Evolutionary conservation across 2,113 vertebrate species (phyloP).

Genomic region (Calyptomena viridis): DNA sequence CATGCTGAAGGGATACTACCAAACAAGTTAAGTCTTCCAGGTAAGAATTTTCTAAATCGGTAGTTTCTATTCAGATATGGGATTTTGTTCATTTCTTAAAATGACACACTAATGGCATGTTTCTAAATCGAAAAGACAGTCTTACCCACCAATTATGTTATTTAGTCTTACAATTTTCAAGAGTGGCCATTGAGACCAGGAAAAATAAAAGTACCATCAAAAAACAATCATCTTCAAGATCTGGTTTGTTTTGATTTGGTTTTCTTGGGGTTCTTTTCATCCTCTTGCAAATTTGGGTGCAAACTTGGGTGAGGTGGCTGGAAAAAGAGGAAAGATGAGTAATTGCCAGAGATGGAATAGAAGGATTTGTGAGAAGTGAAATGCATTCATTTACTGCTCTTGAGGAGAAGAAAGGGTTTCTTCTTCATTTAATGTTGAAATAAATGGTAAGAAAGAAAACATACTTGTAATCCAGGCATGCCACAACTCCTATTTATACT

Average conservation of each 20-base stretch:
- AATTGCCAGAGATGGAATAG: background rate
- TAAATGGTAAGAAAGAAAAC: background rate
- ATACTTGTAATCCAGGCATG: background rate
- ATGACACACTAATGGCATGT: background rate
- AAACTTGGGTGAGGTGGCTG: background rate
- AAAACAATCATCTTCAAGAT: fast-evolving
- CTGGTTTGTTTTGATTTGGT: background rate
- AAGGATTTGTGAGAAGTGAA: background rate
- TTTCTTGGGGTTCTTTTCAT: background rate
- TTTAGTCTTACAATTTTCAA: background rate
- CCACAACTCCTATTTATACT: background rate
- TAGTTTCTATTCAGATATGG: background rate
- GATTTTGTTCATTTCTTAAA: background rate
- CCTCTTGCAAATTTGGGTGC: background rate
- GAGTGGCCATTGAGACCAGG: background rate
- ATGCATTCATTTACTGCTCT: background rate
- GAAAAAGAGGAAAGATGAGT: background rate
- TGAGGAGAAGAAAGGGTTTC: background rate
- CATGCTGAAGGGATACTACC: constrained; percentile 7
- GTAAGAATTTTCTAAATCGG: constrained; percentile 38
- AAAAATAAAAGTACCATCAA: background rate
- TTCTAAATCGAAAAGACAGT: background rate
- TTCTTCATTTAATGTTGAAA: background rate
- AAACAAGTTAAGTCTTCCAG: constrained; percentile 58
- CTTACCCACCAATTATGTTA: background rate